Percentiles rank a stretch among this genome's conserved stretches.
phyloP scores from a whole-genome alignment of 2,888 invertebrate genomes.

The Zaprionus bogoriensis region DNA sequence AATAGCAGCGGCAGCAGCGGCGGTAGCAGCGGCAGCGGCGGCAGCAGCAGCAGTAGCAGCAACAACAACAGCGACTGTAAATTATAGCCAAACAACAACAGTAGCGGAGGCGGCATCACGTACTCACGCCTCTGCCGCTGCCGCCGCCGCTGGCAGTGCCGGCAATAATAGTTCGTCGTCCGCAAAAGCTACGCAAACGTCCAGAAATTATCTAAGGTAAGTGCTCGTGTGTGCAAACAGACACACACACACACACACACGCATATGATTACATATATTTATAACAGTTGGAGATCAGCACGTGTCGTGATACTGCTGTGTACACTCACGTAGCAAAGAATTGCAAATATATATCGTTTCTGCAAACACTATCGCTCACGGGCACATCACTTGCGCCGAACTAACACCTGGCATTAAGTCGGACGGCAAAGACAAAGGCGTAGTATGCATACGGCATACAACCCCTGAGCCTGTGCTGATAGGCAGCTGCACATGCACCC shows the following conservation, averaged over 20 bases:
- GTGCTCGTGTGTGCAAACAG: conserved; percentile 43
- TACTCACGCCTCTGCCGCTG: conserved; percentile 49
- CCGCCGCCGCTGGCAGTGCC: conserved; percentile 14
- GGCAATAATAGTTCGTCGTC: conserved; percentile 70
- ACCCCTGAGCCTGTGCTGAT: conserved; percentile 9
- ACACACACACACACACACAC: background rate
- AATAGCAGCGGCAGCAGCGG: conserved; percentile 37
- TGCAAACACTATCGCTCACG: background rate
- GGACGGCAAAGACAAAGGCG: conserved; percentile 38
- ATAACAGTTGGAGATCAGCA: conserved; percentile 24
- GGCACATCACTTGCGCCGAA: background rate
- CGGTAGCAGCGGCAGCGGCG: conserved; percentile 39
- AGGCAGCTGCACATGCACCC: conserved; percentile 39
- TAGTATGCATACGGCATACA: background rate
- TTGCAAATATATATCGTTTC: background rate
- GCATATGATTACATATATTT: background rate
- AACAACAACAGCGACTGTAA: conserved; percentile 41
- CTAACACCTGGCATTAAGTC: conserved; percentile 58
- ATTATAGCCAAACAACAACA: conserved; percentile 56
- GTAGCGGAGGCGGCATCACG: conserved; percentile 62
- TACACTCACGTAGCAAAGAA: conserved; percentile 3
- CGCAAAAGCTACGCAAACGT: conserved; percentile 74
- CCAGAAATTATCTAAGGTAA: conserved; percentile 82
- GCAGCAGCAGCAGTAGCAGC: conserved; percentile 44
- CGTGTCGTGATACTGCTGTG: conserved; percentile 32